A percentile compares a stretch with the other conserved stretches of the same genome.
Conservation (phyloP, 2,113 vertebrate genomes). For the Mormyrus lacerda region DNA sequence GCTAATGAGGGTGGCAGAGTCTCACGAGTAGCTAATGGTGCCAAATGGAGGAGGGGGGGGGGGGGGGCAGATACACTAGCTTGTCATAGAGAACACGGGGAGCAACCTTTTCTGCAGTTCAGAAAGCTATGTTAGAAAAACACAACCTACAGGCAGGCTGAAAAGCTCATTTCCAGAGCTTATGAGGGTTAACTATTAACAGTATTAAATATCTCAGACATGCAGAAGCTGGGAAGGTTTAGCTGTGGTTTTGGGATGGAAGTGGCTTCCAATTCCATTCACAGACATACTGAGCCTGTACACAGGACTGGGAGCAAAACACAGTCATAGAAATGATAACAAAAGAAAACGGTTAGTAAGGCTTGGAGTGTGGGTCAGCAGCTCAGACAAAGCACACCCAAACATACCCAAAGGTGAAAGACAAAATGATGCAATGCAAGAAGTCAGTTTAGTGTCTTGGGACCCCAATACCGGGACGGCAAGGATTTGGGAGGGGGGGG, state of each 20-base stretch:
- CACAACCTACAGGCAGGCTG: not conserved
- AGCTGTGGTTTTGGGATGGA: not conserved
- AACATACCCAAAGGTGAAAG: not conserved
- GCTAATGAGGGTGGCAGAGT: not conserved
- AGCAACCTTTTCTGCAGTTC: not conserved
- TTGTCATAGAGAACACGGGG: not conserved
- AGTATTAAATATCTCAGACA: not conserved
- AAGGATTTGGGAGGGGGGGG: not conserved
- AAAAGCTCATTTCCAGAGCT: not conserved
- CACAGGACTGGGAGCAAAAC: not conserved
- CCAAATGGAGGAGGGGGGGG: not conserved
- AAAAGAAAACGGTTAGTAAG: not conserved
- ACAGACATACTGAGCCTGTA: slow-evolving; percentile 4
- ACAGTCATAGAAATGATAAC: not conserved
- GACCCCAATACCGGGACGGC: not conserved
- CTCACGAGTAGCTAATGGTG: not conserved
- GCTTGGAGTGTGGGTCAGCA: not conserved
- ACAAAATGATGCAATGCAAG: not conserved
- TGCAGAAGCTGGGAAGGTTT: not conserved
- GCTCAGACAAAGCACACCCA: not conserved
- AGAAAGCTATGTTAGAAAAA: not conserved
- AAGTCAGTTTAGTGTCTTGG: not conserved
- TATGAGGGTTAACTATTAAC: not conserved
- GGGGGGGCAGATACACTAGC: not conserved
- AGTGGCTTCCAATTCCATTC: slow-evolving; percentile 5